phyloP scores from a whole-genome alignment of 2,888 invertebrate genomes.

The Diplolepis rosae region DNA sequence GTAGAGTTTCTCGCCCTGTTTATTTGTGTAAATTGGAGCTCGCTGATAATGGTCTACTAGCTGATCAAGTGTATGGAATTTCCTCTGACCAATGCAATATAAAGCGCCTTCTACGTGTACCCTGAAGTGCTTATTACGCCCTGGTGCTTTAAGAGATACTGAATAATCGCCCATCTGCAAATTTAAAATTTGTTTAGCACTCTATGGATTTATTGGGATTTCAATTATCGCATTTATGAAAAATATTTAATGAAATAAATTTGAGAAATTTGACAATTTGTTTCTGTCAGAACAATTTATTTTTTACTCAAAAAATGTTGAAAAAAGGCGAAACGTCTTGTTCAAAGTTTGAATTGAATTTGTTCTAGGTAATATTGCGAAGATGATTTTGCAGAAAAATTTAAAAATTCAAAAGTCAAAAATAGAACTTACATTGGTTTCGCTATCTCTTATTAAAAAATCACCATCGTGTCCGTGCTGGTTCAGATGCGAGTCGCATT shows the following conservation, averaged over 20 bases:
- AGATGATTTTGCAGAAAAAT: no score
- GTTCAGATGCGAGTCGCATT: slow-evolving; percentile 96
- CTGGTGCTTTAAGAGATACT: slow-evolving; percentile 97
- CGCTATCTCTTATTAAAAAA: slow-evolving; percentile 98
- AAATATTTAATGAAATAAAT: no score
- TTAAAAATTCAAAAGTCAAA: not conserved
- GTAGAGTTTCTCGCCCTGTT: slow-evolving; percentile 97
- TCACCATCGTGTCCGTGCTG: slow-evolving; percentile 98
- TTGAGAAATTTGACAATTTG: no score
- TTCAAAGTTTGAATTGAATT: no score
- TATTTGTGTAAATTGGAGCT: slow-evolving; percentile 98
- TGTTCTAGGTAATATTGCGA: no score
- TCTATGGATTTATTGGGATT: no score
- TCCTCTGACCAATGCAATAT: slow-evolving; percentile 98
- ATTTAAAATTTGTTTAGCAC: no score
- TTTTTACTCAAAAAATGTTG: not conserved
- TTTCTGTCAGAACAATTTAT: no score
- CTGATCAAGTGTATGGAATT: slow-evolving; percentile 96
- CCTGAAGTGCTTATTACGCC: slow-evolving; percentile 99
- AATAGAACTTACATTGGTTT: slow-evolving; percentile 92
- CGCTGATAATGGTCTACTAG: slow-evolving; percentile 98
- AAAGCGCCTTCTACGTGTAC: slow-evolving; percentile 95
- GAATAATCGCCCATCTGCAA: slow-evolving; percentile 99
- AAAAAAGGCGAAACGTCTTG: no score
- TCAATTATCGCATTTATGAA: no score